A percentile compares a stretch with the other conserved stretches of the same genome.
Conservation (phyloP, 2,888 invertebrate species). For the Embidobia sp. region DNA sequence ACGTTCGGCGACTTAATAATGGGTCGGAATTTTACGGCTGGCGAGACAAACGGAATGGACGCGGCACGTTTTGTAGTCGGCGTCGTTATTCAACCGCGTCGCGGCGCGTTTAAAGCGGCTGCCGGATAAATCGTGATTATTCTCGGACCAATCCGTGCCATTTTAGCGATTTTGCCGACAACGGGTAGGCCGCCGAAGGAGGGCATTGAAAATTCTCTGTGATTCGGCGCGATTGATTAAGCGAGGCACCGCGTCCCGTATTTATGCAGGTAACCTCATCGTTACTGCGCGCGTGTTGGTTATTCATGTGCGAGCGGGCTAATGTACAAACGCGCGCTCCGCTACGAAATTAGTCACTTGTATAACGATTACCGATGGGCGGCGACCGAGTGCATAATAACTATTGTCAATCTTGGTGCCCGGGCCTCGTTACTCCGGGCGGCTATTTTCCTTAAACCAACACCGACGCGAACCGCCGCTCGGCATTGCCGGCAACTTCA, state of each 20-base stretch:
- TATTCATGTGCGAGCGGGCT: slow-evolving; percentile 66
- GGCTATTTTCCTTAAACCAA: slow-evolving; percentile 64
- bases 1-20: slow-evolving; percentile 45
- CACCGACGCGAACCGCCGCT: slow-evolving; percentile 25
- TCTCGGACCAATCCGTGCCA: slow-evolving; percentile 59
- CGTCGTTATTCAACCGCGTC: slow-evolving; percentile 54
- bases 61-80: slow-evolving; percentile 33
- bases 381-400: slow-evolving; percentile 63
- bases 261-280: slow-evolving; percentile 75
- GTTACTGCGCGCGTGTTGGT: slow-evolving; percentile 71
- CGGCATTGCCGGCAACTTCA: slow-evolving; percentile 28
- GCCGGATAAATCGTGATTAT: slow-evolving; percentile 61
- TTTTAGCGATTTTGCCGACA: slow-evolving; percentile 62
- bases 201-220: slow-evolving; percentile 68
- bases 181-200: slow-evolving; percentile 61
- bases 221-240: slow-evolving; percentile 75
- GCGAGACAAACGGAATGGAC: slow-evolving; percentile 29
- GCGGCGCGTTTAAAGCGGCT: slow-evolving; percentile 36
- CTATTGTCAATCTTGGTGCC: slow-evolving; percentile 65
- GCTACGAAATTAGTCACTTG: slow-evolving; percentile 65
- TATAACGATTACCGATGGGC: slow-evolving; percentile 65
- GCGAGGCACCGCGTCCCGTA: slow-evolving; percentile 69
- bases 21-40: slow-evolving; percentile 6
- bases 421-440: slow-evolving; percentile 53
- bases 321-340: slow-evolving; percentile 62